A percentile compares a stretch with the other conserved stretches of the same genome.
Evolutionary conservation across 1,140 invertebrate species (phyloP).

Genomic region (Heliconius himera): DNA sequence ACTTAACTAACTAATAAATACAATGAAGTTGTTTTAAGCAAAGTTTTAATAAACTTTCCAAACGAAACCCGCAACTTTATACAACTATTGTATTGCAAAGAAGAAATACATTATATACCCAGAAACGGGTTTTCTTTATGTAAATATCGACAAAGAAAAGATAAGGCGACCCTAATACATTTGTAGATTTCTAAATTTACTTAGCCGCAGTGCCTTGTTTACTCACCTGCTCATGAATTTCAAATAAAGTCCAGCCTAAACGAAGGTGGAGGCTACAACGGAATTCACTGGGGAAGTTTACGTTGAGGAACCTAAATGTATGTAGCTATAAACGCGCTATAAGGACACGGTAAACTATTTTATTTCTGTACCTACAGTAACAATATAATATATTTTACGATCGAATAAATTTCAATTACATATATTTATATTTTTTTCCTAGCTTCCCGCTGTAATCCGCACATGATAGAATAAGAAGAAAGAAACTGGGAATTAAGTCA

Average conservation of each 20-base stretch:
- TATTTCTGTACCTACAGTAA: not conserved
- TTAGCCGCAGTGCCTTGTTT: slow-evolving; percentile 26
- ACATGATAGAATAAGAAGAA: not conserved
- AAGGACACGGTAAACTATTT: not conserved
- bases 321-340: not conserved
- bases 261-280: slow-evolving; percentile 22
- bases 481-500: not conserved
- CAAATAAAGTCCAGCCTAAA: slow-evolving; percentile 36
- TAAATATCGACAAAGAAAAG: slow-evolving; percentile 4
- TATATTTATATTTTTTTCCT: not conserved
- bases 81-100: no score
- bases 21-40: no score
- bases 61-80: no score
- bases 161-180: not conserved
- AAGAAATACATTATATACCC: not conserved
- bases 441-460: not conserved
- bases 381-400: not conserved
- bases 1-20: no score
- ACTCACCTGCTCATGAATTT: slow-evolving; percentile 38
- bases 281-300: slow-evolving; percentile 32
- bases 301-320: slow-evolving; percentile 4
- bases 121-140: not conserved
- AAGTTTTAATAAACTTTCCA: no score
- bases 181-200: slow-evolving; percentile 21
- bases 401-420: not conserved